Conservation (phyloP, 2,113 vertebrate species). For the Paedocypris sp. region DNA sequence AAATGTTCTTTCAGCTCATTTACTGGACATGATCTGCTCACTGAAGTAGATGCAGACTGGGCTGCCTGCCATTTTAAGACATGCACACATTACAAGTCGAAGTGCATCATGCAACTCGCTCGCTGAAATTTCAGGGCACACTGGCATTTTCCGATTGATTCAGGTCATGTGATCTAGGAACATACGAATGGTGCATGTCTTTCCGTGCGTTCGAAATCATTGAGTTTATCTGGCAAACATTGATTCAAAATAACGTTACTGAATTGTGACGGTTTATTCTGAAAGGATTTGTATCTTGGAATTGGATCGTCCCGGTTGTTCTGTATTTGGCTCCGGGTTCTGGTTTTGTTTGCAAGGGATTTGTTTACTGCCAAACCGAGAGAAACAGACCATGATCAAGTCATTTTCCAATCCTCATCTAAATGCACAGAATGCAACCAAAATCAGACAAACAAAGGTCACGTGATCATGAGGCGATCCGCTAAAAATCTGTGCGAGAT, state of each 20-base stretch:
- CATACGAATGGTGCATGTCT: slow-evolving; percentile 10
- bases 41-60: slow-evolving; percentile 44
- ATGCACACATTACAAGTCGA: not conserved
- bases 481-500: not conserved
- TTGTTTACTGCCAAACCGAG: slow-evolving; percentile 23
- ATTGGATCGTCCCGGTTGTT: slow-evolving; percentile 39
- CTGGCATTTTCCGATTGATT: slow-evolving; percentile 31
- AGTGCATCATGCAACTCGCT: slow-evolving; percentile 27
- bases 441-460: not conserved
- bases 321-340: slow-evolving; percentile 41
- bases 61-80: slow-evolving; percentile 36
- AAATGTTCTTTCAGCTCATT: not conserved
- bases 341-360: slow-evolving; percentile 37
- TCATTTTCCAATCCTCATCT: not conserved
- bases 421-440: not conserved
- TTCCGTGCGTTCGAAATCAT: no score
- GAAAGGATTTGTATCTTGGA: no score
- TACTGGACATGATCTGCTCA: slow-evolving; percentile 33
- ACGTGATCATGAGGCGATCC: not conserved
- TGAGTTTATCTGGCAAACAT: slow-evolving; percentile 20
- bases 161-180: slow-evolving; percentile 12
- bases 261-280: slow-evolving; percentile 30
- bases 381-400: not conserved
- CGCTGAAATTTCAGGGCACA: slow-evolving; percentile 39
- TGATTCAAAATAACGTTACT: slow-evolving; percentile 26